A percentile compares a stretch with the other conserved stretches of the same genome.
Conservation (phyloP, 1,140 invertebrate genomes). For the Penaeus indicus region DNA sequence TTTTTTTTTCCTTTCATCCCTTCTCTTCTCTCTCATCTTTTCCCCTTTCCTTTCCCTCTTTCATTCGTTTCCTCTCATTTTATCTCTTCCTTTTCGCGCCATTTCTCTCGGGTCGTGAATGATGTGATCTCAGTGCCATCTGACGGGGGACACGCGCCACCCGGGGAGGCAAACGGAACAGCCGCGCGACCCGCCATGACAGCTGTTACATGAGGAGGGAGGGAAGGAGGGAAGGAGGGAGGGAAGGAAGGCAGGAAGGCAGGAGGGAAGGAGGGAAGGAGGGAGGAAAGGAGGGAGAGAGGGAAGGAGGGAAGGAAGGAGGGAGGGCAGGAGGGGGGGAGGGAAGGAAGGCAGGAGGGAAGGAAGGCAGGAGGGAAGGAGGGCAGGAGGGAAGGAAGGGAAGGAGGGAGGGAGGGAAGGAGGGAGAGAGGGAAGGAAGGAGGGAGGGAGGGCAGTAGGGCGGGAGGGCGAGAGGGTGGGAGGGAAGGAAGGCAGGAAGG, state of each 20-base stretch:
- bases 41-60: no score
- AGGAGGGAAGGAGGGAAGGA: not conserved
- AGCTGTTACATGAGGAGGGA: not conserved
- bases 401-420: no score
- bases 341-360: not conserved
- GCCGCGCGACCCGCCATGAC: not conserved
- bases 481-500: no score
- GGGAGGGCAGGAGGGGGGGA: not conserved
- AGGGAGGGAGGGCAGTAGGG: no score
- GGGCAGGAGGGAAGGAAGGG: not conserved
- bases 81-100: not conserved
- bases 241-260: not conserved
- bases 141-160: conserved; percentile 7
- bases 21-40: no score
- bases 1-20: no score
- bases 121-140: not conserved
- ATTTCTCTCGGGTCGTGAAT: not conserved
- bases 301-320: not conserved
- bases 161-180: not conserved
- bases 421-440: no score
- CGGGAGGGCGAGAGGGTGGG: no score
- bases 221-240: not conserved
- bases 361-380: not conserved
- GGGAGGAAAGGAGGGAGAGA: not conserved
- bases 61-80: not conserved